Evolutionary conservation across 2,888 invertebrate species (phyloP).

Genomic region (Caenorhabditis sp.): DNA sequence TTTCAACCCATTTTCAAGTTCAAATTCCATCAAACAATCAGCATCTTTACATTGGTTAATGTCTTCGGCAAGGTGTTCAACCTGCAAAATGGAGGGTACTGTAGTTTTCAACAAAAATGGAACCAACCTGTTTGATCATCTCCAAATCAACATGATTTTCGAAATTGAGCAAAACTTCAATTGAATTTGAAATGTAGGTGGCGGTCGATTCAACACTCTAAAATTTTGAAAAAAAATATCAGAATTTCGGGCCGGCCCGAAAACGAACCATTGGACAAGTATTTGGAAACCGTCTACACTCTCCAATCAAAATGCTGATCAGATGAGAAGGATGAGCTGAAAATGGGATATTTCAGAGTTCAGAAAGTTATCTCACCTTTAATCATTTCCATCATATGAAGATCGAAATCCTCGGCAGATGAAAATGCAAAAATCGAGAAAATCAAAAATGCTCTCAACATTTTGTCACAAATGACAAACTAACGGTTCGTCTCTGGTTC

Average conservation of each 20-base stretch:
- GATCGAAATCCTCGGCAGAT: background rate
- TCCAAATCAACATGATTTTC: constrained; percentile 6
- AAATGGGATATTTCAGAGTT: background rate
- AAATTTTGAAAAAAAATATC: constrained; percentile 2
- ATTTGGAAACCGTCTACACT: constrained; percentile 9
- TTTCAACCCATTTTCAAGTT: constrained; percentile 4
- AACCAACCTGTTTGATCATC: constrained; percentile 8
- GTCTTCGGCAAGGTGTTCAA: constrained; percentile 3
- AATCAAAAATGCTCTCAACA: background rate
- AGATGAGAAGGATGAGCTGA: constrained; percentile 17
- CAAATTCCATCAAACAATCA: constrained; percentile 19
- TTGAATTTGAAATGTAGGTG: constrained; percentile 5
- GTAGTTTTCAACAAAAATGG: too few relatives aligned
- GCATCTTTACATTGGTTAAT: constrained; percentile 16
- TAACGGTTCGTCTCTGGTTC: too few relatives aligned
- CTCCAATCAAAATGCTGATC: constrained; percentile 1
- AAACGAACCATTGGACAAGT: constrained; percentile 9
- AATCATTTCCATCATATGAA: background rate
- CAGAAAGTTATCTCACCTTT: background rate
- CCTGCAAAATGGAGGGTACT: constrained; percentile 1
- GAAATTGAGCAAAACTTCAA: constrained; percentile 5
- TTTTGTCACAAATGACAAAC: too few relatives aligned
- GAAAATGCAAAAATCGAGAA: background rate
- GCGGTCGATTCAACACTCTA: constrained; percentile 28
- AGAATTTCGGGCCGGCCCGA: background rate